Percentiles rank a stretch among this genome's conserved stretches.
Evolutionary conservation across 2,113 vertebrate genomes (phyloP).

Genomic region (Paramormyrops kingsleyae): DNA sequence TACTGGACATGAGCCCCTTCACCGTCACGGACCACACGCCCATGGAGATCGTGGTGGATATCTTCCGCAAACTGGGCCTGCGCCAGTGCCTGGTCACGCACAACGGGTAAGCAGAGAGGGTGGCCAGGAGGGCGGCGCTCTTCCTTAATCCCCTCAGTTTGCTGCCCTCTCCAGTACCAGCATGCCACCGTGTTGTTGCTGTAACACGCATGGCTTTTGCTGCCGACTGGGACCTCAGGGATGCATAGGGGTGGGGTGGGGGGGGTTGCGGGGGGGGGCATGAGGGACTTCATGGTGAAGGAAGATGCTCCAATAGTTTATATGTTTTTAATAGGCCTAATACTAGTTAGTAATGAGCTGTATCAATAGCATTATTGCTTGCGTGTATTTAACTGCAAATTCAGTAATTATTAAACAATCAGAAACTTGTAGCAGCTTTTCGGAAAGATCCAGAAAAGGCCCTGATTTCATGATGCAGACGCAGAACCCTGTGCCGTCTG

Average conservation of each 20-base stretch:
- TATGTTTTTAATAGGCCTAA: background rate
- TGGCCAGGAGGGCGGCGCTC: background rate
- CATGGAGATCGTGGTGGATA: conserved; percentile 99
- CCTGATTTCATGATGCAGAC: background rate
- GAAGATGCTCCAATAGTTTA: background rate
- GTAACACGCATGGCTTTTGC: conserved; percentile 2
- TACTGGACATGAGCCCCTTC: conserved; percentile 98
- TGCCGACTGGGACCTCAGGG: conserved; percentile 5
- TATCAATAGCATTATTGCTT: background rate
- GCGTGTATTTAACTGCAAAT: background rate
- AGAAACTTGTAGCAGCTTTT: background rate
- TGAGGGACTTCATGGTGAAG: background rate
- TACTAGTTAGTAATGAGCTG: background rate
- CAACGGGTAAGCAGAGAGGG: conserved; percentile 77
- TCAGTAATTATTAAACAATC: background rate
- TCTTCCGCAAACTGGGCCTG: conserved; percentile 95
- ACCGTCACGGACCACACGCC: conserved; percentile 98
- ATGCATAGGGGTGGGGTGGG: background rate
- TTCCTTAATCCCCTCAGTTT: background rate
- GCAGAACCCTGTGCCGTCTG: background rate
- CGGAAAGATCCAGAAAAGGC: background rate
- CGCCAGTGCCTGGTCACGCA: conserved; percentile 98
- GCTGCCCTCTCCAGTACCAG: background rate
- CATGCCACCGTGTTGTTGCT: background rate
- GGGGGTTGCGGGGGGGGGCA: too few species aligned